Percentiles rank a stretch among this genome's conserved stretches.
These are phyloP conservation scores for Melanotaenia maccullochi DNA, from an alignment of 2,797 vertebrate genomes.

Conservation along the genomic window DNA sequence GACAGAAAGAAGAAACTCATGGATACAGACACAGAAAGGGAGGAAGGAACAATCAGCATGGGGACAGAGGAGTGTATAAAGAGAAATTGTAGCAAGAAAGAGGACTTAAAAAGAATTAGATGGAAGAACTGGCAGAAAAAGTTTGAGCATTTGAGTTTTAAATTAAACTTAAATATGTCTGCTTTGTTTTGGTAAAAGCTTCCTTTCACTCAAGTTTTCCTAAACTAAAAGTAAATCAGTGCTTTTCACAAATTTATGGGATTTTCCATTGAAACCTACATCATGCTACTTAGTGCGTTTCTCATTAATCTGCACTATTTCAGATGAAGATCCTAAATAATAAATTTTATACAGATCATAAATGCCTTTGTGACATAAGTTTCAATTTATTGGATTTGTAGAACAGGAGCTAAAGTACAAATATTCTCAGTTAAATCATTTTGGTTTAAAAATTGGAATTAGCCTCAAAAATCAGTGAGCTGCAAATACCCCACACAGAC, in stretches of 20 bases:
- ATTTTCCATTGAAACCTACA: conserved; percentile 22
- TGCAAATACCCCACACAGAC: conserved; percentile 38
- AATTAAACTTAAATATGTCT: no score
- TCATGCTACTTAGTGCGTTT: background rate
- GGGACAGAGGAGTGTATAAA: rapidly evolving
- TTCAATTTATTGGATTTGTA: background rate
- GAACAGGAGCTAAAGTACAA: background rate
- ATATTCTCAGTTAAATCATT: background rate
- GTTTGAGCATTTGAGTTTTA: no score
- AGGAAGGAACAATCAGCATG: background rate
- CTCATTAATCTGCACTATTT: conserved; percentile 6
- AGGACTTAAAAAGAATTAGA: no score
- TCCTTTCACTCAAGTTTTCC: conserved; percentile 40
- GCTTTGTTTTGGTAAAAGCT: conserved; percentile 32
- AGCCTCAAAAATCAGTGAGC: conserved; percentile 44
- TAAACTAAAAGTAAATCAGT: background rate
- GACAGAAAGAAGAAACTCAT: background rate
- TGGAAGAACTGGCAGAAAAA: no score
- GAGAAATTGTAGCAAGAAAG: background rate
- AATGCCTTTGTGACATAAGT: background rate
- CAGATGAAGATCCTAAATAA: background rate
- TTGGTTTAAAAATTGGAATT: conserved; percentile 23
- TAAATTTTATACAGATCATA: background rate
- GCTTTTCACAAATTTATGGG: background rate
- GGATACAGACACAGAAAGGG: background rate